Evolutionary conservation across 64 coral and sea anemone species (phyloP).

Genomic region (Acropora tenuis): DNA sequence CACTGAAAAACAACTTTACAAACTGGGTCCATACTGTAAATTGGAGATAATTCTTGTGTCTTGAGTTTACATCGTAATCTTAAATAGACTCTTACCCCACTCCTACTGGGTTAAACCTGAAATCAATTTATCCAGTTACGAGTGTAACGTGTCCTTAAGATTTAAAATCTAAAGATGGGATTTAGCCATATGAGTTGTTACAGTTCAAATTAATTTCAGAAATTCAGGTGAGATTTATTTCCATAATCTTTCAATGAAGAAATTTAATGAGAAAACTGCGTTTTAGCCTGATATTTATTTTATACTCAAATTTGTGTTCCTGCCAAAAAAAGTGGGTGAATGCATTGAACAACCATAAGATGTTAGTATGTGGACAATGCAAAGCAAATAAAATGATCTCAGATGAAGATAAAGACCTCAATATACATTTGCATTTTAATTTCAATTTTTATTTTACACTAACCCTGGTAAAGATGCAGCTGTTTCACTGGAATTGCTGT

Average conservation of each 20-base stretch:
- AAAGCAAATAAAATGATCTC: slow-evolving; percentile 22
- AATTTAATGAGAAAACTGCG: slow-evolving; percentile 4
- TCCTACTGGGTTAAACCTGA: slow-evolving; percentile 5
- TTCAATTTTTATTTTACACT: slow-evolving; percentile 9
- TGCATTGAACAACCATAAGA: slow-evolving; percentile 30
- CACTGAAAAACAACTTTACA: slow-evolving; percentile 21
- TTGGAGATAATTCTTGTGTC: not conserved
- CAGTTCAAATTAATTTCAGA: slow-evolving; percentile 14
- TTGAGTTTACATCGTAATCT: slow-evolving; percentile 13
- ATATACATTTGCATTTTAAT: slow-evolving; percentile 15
- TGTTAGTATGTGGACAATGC: slow-evolving; percentile 6
- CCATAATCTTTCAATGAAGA: slow-evolving; percentile 22
- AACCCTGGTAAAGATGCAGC: slow-evolving; percentile 5
- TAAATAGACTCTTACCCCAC: slow-evolving; percentile 9
- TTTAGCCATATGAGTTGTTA: slow-evolving; percentile 10
- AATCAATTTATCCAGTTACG: slow-evolving; percentile 8
- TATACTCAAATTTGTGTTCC: slow-evolving; percentile 18
- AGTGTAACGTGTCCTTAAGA: slow-evolving; percentile 17
- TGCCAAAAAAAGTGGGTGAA: not conserved
- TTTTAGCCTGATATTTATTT: slow-evolving; percentile 10
- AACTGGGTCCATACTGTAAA: slow-evolving; percentile 6
- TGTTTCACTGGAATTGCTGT: slow-evolving; percentile 16
- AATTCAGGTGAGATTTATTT: slow-evolving; percentile 15
- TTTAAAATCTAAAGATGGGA: slow-evolving; percentile 5
- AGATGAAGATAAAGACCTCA: slow-evolving; percentile 2